Conservation (phyloP, 2,888 invertebrate genomes). For the Brachylomia viminalis region DNA sequence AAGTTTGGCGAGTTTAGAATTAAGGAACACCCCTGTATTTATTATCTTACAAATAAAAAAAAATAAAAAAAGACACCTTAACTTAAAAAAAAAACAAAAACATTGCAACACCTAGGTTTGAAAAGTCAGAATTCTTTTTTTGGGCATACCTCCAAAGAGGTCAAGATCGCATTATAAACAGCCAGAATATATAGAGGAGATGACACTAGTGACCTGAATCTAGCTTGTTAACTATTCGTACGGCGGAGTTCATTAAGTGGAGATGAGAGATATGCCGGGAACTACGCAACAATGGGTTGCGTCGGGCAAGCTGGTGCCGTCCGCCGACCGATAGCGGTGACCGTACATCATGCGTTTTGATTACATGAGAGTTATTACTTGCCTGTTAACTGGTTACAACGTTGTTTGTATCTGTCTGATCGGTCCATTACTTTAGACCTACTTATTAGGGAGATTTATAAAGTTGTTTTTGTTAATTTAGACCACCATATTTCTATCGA, state of each 20-base stretch:
- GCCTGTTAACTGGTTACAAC: background rate
- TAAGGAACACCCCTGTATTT: no score
- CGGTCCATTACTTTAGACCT: background rate
- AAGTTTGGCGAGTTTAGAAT: no score
- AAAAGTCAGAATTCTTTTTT: constrained; percentile 25
- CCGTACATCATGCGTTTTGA: constrained; percentile 43
- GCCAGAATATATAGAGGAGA: constrained; percentile 48
- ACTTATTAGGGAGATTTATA: background rate
- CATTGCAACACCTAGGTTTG: constrained; percentile 22
- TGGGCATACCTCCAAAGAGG: constrained; percentile 48
- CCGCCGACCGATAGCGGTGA: constrained; percentile 38
- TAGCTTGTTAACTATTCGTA: constrained; percentile 64
- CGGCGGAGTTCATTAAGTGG: constrained; percentile 62
- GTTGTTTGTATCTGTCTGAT: constrained; percentile 4
- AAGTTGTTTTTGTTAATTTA: background rate
- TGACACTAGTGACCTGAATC: constrained; percentile 66
- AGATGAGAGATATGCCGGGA: constrained; percentile 68
- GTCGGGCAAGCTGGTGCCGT: constrained; percentile 4
- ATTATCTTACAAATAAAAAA: no score
- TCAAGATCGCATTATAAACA: constrained; percentile 56
- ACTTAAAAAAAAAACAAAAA: background rate
- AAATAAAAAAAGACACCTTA: no score
- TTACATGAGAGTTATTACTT: constrained; percentile 35
- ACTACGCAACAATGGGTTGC: constrained; percentile 69
- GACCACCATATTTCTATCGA: background rate